Conservation (phyloP, 2,888 invertebrate species). For the Phyllotreta cruciferae region DNA sequence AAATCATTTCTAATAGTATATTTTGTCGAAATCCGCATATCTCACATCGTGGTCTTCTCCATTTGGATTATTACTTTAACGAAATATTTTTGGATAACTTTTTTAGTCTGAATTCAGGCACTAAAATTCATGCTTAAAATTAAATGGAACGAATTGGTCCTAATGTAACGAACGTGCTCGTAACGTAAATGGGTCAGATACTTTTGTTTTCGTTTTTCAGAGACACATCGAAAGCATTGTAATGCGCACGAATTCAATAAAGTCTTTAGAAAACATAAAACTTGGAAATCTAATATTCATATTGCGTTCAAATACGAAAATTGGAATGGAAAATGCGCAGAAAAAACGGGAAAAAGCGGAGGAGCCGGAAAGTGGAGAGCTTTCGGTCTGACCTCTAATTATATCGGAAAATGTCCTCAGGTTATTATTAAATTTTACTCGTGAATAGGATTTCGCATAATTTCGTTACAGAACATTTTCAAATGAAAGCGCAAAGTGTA, state of each 20-base stretch:
- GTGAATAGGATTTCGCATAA: slow-evolving; percentile 30
- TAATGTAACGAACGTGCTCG: too few species aligned
- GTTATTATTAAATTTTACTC: slow-evolving; percentile 34
- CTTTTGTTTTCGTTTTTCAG: background rate
- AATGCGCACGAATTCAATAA: slow-evolving; percentile 36
- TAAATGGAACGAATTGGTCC: too few species aligned
- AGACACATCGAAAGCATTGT: slow-evolving; percentile 26
- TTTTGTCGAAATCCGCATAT: too few species aligned
- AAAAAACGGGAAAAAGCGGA: slow-evolving; percentile 20
- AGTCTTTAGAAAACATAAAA: slow-evolving; percentile 32
- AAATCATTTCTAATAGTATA: too few species aligned
- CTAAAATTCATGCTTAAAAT: too few species aligned
- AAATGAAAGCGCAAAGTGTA: slow-evolving; percentile 18
- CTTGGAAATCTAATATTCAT: slow-evolving; percentile 35
- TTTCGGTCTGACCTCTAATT: slow-evolving; percentile 32
- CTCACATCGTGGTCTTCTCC: too few species aligned
- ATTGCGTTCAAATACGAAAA: slow-evolving; percentile 32
- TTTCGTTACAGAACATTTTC: slow-evolving; percentile 27
- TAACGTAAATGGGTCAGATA: too few species aligned
- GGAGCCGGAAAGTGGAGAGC: slow-evolving; percentile 24
- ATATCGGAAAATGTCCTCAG: slow-evolving; percentile 34
- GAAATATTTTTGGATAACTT: too few species aligned
- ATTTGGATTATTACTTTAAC: too few species aligned
- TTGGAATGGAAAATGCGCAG: slow-evolving; percentile 23
- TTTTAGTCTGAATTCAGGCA: too few species aligned